These are phyloP conservation scores for Steinernema scapterisci DNA, from an alignment of 2,888 invertebrate genomes.

Conservation along the genomic window DNA sequence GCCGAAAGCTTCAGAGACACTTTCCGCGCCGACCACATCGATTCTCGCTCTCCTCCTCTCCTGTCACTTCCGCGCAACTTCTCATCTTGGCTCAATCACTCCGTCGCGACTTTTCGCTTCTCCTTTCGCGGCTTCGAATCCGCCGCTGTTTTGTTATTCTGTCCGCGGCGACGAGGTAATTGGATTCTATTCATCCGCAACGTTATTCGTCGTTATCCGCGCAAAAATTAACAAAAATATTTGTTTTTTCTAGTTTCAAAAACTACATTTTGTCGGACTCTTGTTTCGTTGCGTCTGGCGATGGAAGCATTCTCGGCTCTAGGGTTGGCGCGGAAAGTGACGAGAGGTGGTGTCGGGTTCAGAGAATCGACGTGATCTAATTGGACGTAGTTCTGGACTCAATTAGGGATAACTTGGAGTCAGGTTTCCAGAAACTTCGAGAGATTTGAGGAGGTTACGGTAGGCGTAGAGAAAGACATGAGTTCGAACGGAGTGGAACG, in stretches of 20 bases:
- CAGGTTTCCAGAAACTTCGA: no score
- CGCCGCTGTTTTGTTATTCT: constrained; percentile 18
- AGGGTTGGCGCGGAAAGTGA: no score
- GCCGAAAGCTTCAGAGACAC: background rate
- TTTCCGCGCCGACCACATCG: background rate
- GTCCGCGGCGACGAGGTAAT: background rate
- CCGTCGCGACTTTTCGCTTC: background rate
- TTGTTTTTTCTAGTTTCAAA: background rate
- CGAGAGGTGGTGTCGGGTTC: no score
- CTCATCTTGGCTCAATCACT: background rate
- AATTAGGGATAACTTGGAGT: no score
- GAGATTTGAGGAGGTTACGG: no score
- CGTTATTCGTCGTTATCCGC: background rate
- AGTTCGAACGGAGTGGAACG: no score
- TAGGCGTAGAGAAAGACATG: no score
- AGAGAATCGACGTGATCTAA: no score
- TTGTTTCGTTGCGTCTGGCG: no score
- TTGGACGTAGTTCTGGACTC: no score
- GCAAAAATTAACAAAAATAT: background rate
- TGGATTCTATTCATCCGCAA: background rate
- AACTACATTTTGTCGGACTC: no score
- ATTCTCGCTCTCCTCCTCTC: background rate
- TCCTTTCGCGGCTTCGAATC: background rate
- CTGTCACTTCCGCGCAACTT: background rate
- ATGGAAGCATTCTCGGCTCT: no score